Evolutionary conservation across 2,113 vertebrate genomes (phyloP).

Genomic region (Cyphomyrus discorhynchus): DNA sequence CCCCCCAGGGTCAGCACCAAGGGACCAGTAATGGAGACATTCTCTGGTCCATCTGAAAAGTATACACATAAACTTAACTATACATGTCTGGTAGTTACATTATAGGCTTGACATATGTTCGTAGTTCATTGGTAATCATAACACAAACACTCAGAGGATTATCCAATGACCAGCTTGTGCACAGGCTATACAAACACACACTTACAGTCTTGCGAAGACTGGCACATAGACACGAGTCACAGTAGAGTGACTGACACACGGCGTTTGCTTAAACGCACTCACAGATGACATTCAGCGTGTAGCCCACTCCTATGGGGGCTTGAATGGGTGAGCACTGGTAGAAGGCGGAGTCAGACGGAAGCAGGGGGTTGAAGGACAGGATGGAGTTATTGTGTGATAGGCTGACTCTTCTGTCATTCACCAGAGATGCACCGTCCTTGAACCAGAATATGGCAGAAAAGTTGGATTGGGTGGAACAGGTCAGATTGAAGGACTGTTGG

Average conservation of each 20-base stretch:
- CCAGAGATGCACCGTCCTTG: background rate
- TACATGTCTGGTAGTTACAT: background rate
- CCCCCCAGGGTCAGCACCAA: background rate
- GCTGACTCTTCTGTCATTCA: background rate
- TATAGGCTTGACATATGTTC: background rate
- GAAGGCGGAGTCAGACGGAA: background rate
- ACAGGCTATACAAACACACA: background rate
- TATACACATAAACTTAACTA: background rate
- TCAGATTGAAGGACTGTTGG: background rate
- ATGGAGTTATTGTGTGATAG: background rate
- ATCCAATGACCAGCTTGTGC: background rate
- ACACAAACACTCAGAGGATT: background rate
- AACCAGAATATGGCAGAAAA: background rate
- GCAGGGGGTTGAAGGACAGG: background rate
- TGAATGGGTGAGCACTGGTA: background rate
- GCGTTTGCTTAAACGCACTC: background rate
- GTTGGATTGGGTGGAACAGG: background rate
- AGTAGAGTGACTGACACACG: background rate
- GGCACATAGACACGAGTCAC: background rate
- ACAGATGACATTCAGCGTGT: background rate
- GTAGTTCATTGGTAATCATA: background rate
- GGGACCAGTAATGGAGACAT: background rate
- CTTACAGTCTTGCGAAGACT: background rate
- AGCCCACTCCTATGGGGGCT: background rate
- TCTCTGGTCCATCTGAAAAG: conserved; percentile 7